These are phyloP conservation scores for Bos indicus DNA, from an alignment of 2,113 vertebrate species.

Conservation along the genomic window DNA sequence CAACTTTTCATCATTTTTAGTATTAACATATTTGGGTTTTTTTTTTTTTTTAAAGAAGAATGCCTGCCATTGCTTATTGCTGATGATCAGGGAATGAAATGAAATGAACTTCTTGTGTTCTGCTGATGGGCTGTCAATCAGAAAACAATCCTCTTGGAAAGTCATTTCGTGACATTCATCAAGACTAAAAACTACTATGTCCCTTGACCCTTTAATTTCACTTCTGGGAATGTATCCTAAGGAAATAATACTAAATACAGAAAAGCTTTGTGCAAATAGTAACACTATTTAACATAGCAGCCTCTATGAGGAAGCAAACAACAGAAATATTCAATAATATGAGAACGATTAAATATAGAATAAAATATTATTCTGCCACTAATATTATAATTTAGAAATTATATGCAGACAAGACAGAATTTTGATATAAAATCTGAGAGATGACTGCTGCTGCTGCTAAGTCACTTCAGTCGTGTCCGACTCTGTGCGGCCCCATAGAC, in stretches of 20 bases:
- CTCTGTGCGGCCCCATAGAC: too few species aligned
- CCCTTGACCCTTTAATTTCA: background rate
- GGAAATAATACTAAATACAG: background rate
- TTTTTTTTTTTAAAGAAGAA: background rate
- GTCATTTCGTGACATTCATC: background rate
- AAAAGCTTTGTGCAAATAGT: background rate
- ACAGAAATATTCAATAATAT: background rate
- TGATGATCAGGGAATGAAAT: background rate
- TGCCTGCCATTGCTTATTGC: background rate
- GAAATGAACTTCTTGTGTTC: background rate
- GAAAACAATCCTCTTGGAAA: background rate
- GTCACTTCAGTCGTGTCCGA: too few species aligned
- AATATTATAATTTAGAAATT: background rate
- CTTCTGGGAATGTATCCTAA: background rate
- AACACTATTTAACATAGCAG: background rate
- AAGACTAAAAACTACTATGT: background rate
- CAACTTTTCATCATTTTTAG: background rate
- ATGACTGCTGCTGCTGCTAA: too few species aligned
- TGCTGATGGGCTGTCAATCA: background rate
- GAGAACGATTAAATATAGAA: background rate
- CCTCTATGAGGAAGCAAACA: background rate
- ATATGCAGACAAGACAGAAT: background rate
- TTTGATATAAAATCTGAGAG: background rate
- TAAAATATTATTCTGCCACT: background rate
- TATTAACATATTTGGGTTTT: background rate